These are phyloP conservation scores for Abrostola triplasia DNA, from an alignment of 2,888 invertebrate species.

Conservation along the genomic window DNA sequence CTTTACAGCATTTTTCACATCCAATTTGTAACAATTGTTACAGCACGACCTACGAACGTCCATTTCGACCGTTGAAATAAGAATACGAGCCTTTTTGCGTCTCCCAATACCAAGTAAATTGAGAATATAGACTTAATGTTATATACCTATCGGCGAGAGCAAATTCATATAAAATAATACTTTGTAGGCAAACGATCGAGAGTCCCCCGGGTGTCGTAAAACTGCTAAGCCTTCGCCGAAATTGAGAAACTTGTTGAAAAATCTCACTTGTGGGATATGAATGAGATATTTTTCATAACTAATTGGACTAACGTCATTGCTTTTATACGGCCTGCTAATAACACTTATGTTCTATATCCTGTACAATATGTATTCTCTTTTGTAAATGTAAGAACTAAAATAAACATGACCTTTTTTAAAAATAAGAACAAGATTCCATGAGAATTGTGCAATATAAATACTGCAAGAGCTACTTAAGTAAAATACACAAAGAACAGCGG, in stretches of 20 bases:
- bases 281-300: constrained; percentile 61
- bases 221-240: constrained; percentile 80
- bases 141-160: constrained; percentile 70
- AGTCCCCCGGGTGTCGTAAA: constrained; percentile 77
- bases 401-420: constrained; percentile 10
- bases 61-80: constrained; percentile 63
- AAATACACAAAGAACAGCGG: constrained; percentile 27
- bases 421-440: constrained; percentile 16
- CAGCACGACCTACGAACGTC: constrained; percentile 70
- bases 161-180: constrained; percentile 82
- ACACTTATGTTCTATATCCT: constrained; percentile 6
- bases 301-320: constrained; percentile 42
- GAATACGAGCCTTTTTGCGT: constrained; percentile 74
- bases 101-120: constrained; percentile 64
- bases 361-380: constrained; percentile 14
- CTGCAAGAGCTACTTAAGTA: constrained; percentile 23
- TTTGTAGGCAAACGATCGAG: constrained; percentile 81
- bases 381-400: constrained; percentile 12
- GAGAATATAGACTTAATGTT: constrained; percentile 72
- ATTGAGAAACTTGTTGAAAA: constrained; percentile 84
- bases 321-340: constrained; percentile 25
- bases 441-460: constrained; percentile 19
- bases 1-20: constrained; percentile 70
- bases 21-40: constrained; percentile 79
- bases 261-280: constrained; percentile 74